Evolutionary conservation across 1,140 invertebrate species (phyloP).

Genomic region (Drosophila biarmipes): DNA sequence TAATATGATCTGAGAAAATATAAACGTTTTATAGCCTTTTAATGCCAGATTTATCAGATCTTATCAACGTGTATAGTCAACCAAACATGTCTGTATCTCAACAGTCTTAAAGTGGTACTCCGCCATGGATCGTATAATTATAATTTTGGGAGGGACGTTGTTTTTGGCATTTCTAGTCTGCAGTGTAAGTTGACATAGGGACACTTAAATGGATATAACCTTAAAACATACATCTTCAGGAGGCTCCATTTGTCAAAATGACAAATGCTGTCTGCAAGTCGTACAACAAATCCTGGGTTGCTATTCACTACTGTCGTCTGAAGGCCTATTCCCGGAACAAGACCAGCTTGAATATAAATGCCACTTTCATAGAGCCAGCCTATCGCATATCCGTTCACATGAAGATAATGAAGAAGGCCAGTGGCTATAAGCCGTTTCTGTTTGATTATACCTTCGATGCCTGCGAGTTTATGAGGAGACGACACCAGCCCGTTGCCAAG

Average conservation of each 20-base stretch:
- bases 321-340: constrained; percentile 37
- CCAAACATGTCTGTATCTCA: neutral
- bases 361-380: constrained; percentile 10
- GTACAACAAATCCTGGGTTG: constrained; percentile 46
- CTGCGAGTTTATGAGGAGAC: constrained; percentile 35
- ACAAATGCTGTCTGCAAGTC: constrained; percentile 43
- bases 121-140: neutral
- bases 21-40: too few relatives aligned
- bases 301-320: constrained; percentile 26
- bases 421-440: constrained; percentile 36
- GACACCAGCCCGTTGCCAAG: constrained; percentile 27
- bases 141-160: neutral
- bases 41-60: too few relatives aligned
- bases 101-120: neutral
- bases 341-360: constrained; percentile 34
- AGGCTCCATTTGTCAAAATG: constrained; percentile 21
- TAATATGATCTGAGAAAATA: too few relatives aligned
- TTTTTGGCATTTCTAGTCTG: neutral
- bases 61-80: too few relatives aligned
- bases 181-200: neutral
- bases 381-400: constrained; percentile 14
- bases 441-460: constrained; percentile 28
- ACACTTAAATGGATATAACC: neutral
- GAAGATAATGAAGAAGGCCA: constrained; percentile 23
- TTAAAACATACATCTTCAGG: neutral